These are phyloP conservation scores for Lagodon rhomboides DNA, from an alignment of 2,797 vertebrate species.

Conservation along the genomic window DNA sequence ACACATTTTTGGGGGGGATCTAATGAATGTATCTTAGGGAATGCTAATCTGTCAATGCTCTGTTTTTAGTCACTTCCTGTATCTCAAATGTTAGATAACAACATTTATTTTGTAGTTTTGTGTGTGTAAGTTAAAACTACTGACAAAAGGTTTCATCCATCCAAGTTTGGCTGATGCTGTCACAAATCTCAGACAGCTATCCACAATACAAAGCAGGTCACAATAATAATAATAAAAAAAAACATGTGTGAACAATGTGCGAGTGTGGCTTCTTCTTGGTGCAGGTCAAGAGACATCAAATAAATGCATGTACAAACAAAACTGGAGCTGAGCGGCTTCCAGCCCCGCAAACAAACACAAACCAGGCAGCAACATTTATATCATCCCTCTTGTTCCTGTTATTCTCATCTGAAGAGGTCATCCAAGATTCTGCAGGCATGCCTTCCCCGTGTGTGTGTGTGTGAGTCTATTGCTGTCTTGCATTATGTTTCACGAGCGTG, in stretches of 20 bases:
- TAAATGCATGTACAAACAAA: neutral
- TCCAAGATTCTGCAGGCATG: neutral
- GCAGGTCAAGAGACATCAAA: neutral
- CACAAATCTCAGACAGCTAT: too few species aligned
- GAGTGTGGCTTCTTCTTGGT: too few species aligned
- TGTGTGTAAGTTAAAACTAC: too few species aligned
- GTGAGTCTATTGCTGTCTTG: constrained; percentile 39
- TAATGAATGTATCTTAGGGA: too few species aligned
- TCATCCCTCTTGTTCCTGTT: constrained; percentile 4
- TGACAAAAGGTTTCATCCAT: too few species aligned
- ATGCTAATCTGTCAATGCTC: too few species aligned
- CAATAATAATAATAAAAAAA: too few species aligned
- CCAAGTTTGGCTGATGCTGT: too few species aligned
- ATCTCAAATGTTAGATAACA: neutral
- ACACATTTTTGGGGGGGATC: too few species aligned
- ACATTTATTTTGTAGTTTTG: too few species aligned
- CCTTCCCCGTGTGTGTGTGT: constrained; percentile 5
- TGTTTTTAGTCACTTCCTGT: neutral
- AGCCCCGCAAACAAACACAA: neutral
- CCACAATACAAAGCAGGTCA: too few species aligned
- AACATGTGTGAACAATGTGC: too few species aligned
- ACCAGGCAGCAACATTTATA: neutral
- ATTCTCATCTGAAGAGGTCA: constrained; percentile 11
- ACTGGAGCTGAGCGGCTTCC: neutral
- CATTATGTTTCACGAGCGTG: constrained; percentile 34